Percentiles rank a stretch among this genome's conserved stretches.
phyloP scores from a whole-genome alignment of 2,113 vertebrate species.

The Zapus hudsonius region DNA sequence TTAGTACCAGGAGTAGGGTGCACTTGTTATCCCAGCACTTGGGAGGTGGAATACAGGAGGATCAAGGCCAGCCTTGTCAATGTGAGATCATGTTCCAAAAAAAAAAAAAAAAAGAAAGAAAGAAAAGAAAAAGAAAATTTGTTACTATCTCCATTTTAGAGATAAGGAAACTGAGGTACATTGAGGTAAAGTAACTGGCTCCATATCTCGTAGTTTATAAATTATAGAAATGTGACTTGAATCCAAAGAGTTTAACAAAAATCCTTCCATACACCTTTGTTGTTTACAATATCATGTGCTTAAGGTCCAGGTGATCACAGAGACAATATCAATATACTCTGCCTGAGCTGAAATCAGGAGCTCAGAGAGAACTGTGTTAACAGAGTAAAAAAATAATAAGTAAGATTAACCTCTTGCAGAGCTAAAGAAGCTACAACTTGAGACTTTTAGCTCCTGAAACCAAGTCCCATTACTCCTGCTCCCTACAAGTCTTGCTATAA shows the following conservation, averaged over 20 bases:
- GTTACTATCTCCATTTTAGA: no score
- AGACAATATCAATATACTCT: no score
- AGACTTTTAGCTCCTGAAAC: not conserved
- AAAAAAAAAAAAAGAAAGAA: no score
- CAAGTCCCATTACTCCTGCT: not conserved
- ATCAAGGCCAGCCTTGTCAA: not conserved
- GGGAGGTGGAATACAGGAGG: not conserved
- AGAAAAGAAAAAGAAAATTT: not conserved
- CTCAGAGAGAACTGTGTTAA: not conserved
- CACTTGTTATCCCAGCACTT: not conserved
- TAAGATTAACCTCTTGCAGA: not conserved
- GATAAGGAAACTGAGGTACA: not conserved
- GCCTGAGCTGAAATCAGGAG: not conserved
- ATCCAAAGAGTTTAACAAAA: no score
- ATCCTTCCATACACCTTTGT: not conserved
- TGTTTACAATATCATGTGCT: not conserved
- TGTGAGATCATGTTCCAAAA: no score
- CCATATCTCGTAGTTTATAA: not conserved
- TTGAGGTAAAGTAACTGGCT: not conserved
- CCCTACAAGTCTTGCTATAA: not conserved
- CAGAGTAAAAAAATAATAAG: not conserved
- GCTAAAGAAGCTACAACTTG: not conserved
- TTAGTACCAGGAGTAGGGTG: not conserved
- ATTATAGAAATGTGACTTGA: not conserved
- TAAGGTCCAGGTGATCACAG: not conserved